Evolutionary conservation across 2,888 invertebrate genomes (phyloP).

Genomic region (Plebejus argus): DNA sequence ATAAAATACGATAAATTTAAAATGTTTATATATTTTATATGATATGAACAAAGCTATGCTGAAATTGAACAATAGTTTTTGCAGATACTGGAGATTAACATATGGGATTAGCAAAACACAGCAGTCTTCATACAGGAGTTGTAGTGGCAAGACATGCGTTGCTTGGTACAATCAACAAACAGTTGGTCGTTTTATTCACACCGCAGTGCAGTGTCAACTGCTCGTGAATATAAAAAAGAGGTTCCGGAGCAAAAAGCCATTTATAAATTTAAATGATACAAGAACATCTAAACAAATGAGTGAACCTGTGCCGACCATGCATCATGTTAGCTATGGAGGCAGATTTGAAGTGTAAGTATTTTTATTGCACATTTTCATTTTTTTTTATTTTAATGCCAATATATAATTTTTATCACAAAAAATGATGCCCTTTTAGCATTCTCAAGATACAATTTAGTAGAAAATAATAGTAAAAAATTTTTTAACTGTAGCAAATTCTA

Average conservation of each 20-base stretch:
- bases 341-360: slow-evolving; percentile 62
- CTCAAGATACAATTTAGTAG: too few relatives aligned
- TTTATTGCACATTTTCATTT: background rate
- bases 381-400: too few relatives aligned
- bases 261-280: slow-evolving; percentile 51
- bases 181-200: slow-evolving; percentile 45
- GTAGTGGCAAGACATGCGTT: slow-evolving; percentile 56
- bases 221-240: slow-evolving; percentile 54
- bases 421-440: background rate
- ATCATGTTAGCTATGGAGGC: slow-evolving; percentile 61
- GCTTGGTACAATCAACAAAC: slow-evolving; percentile 45
- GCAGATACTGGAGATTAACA: slow-evolving; percentile 67
- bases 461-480: too few relatives aligned
- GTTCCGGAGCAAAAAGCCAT: slow-evolving; percentile 51
- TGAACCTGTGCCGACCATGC: slow-evolving; percentile 56
- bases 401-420: too few relatives aligned
- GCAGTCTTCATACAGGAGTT: slow-evolving; percentile 55
- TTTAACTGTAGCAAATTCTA: too few relatives aligned
- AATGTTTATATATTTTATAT: slow-evolving; percentile 45
- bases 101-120: slow-evolving; percentile 59
- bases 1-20: slow-evolving; percentile 53
- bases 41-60: slow-evolving; percentile 68
- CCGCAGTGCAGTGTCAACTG: slow-evolving; percentile 49
- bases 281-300: slow-evolving; percentile 58
- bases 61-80: slow-evolving; percentile 74